Conservation (phyloP, 2,888 invertebrate genomes). For the Pseudoips prasinana region DNA sequence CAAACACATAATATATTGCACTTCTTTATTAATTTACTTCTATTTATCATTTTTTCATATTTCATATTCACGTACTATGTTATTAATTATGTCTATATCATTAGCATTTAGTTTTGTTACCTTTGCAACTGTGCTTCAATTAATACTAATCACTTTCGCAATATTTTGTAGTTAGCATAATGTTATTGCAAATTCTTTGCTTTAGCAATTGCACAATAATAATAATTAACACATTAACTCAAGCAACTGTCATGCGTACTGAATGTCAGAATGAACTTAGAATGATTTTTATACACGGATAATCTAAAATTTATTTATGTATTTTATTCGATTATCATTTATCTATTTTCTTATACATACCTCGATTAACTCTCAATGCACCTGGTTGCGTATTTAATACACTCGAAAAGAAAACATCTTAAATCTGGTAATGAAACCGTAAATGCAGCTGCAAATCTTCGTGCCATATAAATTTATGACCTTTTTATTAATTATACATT, state of each 20-base stretch:
- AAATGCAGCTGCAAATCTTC: constrained; percentile 55
- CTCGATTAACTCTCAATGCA: constrained; percentile 66
- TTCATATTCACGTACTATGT: constrained; percentile 25
- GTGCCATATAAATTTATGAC: constrained; percentile 37
- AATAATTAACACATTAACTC: constrained; percentile 51
- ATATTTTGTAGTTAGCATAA: constrained; percentile 53
- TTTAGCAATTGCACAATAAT: constrained; percentile 65
- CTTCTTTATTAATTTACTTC: constrained; percentile 18
- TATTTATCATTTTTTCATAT: constrained; percentile 20
- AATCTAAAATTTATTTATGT: constrained; percentile 51
- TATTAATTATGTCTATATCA: constrained; percentile 15
- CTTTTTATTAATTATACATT: constrained; percentile 52
- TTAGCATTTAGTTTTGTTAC: constrained; percentile 1
- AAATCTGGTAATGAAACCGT: constrained; percentile 49
- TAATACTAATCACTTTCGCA: constrained; percentile 40
- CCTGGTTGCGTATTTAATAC: constrained; percentile 49
- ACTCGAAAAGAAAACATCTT: constrained; percentile 79
- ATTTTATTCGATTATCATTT: constrained; percentile 53
- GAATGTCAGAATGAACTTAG: constrained; percentile 56
- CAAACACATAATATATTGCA: constrained; percentile 17
- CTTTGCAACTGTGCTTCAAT: constrained; percentile 30
- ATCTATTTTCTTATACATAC: constrained; percentile 63
- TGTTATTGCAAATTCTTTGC: constrained; percentile 56
- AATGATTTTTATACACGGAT: constrained; percentile 45
- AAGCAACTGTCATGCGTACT: constrained; percentile 80